Base-by-base conservation (phyloP, 2,113 vertebrate species). In the Albula goreensis region DNA sequence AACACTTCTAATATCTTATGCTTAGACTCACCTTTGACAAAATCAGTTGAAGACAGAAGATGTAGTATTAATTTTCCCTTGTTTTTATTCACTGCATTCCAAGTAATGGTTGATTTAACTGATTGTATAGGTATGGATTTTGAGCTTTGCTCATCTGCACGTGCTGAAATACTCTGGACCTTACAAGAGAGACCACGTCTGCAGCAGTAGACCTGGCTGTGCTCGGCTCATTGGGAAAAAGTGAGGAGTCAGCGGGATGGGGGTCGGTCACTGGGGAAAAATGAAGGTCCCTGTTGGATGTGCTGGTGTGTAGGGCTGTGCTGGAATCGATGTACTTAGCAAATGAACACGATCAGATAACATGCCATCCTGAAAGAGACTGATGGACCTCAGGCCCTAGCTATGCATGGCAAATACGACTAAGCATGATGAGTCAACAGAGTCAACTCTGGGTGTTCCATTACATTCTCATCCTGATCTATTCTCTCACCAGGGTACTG, bases 321-420 rank as follows among this genome's bases (percentile, higher is more conserved):
- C 22, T 81, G 22, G 51, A 25, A 52, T 81, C 49, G 51, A 81
- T 81, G 80, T 81, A 80, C 50, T 80, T 80, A 80, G 78, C 78
- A 80, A 80, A 80, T 80, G 78, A 80, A 80, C 78, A 53, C 80
- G 25, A 81, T 81, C 80, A 51, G 80, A 50, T 51, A 51, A 25
- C 51, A 25, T 12, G 49, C 51, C 51, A 81, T n/a, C 6, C 50
- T 81, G 80, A 81, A 53, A 52, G n/a, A 81, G 50, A 81, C 50
- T n/a, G 11, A 81, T 81, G 49, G 80, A 19, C 50, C 80, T 10
- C 50, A 11, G 80, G 19, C 50, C 19, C 51, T 25, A 81, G 70
- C 50, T 1, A 81, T 53, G 51, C 50, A 81, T 53, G 80, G 80
- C 12, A 81, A 81, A 81, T 6, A 22, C 13, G 78, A 50, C 78